These are phyloP conservation scores for Habrosyne pyritoides DNA, from an alignment of 2,888 invertebrate genomes.

Conservation along the genomic window DNA sequence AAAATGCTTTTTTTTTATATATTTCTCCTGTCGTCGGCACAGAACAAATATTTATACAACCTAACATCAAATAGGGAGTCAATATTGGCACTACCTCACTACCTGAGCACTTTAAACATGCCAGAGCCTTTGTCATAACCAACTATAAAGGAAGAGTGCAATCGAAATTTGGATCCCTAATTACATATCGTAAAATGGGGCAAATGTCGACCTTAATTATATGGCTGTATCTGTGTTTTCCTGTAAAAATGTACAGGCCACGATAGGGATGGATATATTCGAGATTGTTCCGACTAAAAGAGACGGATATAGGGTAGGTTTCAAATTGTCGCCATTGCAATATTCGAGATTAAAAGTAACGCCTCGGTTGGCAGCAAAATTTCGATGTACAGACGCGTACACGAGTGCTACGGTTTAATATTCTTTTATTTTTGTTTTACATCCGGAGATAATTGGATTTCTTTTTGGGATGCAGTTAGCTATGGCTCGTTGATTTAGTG, in stretches of 20 bases:
- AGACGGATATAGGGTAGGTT: conserved; percentile 44
- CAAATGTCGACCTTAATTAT: conserved; percentile 11
- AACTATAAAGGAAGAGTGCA: not conserved
- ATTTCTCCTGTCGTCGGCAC: not conserved
- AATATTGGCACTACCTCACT: not conserved
- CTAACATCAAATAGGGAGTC: not conserved
- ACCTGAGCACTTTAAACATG: not conserved
- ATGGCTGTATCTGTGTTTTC: conserved; percentile 13
- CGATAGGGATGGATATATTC: conserved; percentile 32
- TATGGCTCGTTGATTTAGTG: conserved; percentile 33
- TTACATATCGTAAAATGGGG: conserved; percentile 1
- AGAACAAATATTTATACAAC: conserved; percentile 6
- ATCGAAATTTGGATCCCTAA: not conserved
- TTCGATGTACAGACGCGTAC: conserved; percentile 50
- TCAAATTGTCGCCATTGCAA: conserved; percentile 75
- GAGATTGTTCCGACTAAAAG: conserved; percentile 24
- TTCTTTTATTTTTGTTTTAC: conserved; percentile 12
- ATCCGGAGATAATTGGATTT: conserved; percentile 38
- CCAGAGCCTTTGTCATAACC: not conserved
- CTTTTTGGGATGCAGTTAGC: conserved; percentile 31
- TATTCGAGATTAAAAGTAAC: conserved; percentile 81
- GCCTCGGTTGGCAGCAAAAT: conserved; percentile 71
- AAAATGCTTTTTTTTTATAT: not conserved
- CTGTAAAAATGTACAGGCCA: conserved; percentile 12
- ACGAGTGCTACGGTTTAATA: conserved; percentile 36